Evolutionary conservation across 2,888 invertebrate species (phyloP), one percentile per base, ranked within the genome.

Genomic region (Erpobdella octoculata): DNA sequence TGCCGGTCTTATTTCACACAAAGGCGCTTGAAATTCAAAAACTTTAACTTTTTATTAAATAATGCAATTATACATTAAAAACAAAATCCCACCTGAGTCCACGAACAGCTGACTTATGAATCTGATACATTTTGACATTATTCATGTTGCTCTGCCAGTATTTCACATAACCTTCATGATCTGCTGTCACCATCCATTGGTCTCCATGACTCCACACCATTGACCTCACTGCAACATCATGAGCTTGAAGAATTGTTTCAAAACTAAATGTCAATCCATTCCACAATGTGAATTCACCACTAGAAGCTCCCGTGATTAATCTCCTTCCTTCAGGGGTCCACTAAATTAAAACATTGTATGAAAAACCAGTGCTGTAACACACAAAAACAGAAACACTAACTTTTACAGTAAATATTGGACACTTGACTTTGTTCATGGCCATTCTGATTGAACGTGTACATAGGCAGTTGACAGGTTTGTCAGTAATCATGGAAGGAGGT

Each of bases 81-180:
- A 21, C 18, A 33, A 6, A 31, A 61, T 6, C 81, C 78, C 89
- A 93, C 92, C 92, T 92, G 87, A 98, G 91, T 86, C 96, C 96
- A 85, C 98, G 89, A 79, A 99, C 91, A 77, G 98, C 93, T 87
- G 99, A 98, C 88, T 98, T 97, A 85, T 99, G 98, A 72, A 97
- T 98, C 86, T 97, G 97, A 87, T 94, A 99, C 95, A 98, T 97
- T 88, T 98, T 97, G 73, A 99, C 98, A 86, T 98, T 98, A 87
- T 99, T 99, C 98, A 99, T 99, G 86, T 99, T 99, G 79, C 95
- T 93, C 87, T 99, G 98, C 98, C 98, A 99, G 86, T 99, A 99
- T 83, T 99, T 99, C 76, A 99, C 93, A 84, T 92, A 98, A 74
- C 98, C 98, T 69, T 91, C 90, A 83, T 97, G 96, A 85, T 99